phyloP scores from a whole-genome alignment of 2,797 vertebrate genomes.

The Silurus lanzhouensis region DNA sequence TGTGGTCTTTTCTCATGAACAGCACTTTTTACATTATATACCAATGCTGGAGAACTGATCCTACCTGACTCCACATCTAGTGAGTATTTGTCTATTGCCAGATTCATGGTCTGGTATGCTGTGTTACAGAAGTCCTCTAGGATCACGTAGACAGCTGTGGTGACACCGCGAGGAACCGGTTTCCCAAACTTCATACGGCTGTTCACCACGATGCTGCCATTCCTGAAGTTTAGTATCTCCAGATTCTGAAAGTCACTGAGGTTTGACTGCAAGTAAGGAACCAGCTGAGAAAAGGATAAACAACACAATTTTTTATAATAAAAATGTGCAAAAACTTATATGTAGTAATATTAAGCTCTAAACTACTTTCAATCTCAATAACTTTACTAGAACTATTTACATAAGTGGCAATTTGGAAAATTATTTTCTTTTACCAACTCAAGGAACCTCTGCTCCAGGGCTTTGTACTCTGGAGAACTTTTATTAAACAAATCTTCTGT shows the following conservation, averaged over 20 bases:
- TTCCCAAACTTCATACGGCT: constrained; percentile 90
- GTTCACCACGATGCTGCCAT: constrained; percentile 95
- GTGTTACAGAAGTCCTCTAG: constrained; percentile 92
- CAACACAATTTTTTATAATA: not conserved
- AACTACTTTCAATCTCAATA: too few species aligned
- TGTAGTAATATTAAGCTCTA: too few species aligned
- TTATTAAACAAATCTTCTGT: constrained; percentile 95
- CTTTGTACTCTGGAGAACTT: constrained; percentile 91
- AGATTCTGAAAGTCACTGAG: constrained; percentile 92
- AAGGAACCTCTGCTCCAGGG: constrained; percentile 88
- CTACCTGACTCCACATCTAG: constrained; percentile 93
- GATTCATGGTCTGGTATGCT: constrained; percentile 92
- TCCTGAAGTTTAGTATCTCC: constrained; percentile 96
- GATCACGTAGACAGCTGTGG: constrained; percentile 86
- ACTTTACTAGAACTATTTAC: not conserved
- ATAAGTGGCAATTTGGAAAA: not conserved
- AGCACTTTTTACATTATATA: not conserved
- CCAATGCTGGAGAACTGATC: not conserved
- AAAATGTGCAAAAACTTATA: too few species aligned
- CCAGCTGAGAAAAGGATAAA: constrained; percentile 75
- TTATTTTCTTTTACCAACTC: constrained; percentile 78
- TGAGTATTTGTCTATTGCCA: constrained; percentile 92
- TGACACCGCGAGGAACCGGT: constrained; percentile 82
- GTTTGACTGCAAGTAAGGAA: constrained; percentile 94
- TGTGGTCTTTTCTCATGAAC: not conserved